phyloP scores from a whole-genome alignment of 2,888 invertebrate genomes.

The Glyphotaelius pellucidus region DNA sequence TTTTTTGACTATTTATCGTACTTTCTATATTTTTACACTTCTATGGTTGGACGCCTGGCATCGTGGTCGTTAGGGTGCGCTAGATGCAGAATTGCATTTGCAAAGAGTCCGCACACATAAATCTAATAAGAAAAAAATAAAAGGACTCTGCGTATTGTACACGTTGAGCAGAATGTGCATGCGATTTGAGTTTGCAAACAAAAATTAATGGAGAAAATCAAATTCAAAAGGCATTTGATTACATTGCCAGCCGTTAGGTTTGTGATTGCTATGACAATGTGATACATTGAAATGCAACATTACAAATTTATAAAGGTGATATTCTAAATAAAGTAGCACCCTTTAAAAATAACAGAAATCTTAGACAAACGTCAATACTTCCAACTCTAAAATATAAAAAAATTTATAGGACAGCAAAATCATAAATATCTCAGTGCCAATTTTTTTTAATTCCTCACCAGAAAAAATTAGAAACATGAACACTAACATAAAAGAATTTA shows the following conservation, averaged over 20 bases:
- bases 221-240: not conserved
- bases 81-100: slow-evolving; percentile 17
- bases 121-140: slow-evolving; percentile 47
- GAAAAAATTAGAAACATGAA: too few species aligned
- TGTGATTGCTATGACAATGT: too few species aligned
- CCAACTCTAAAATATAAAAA: too few species aligned
- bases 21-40: not conserved
- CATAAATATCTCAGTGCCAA: too few species aligned
- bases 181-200: slow-evolving; percentile 19
- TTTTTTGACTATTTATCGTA: not conserved
- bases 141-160: not conserved
- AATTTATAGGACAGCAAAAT: too few species aligned
- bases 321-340: too few species aligned
- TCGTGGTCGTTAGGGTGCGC: slow-evolving; percentile 7
- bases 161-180: not conserved
- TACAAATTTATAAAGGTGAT: too few species aligned
- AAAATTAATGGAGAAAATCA: slow-evolving; percentile 3
- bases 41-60: not conserved
- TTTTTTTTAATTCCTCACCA: too few species aligned
- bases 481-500: too few species aligned
- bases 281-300: too few species aligned
- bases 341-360: too few species aligned
- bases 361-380: too few species aligned
- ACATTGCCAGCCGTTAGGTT: not conserved
- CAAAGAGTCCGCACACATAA: slow-evolving; percentile 46